Evolutionary conservation across 1,140 invertebrate genomes (phyloP).

Genomic region (Bombus superbus): DNA sequence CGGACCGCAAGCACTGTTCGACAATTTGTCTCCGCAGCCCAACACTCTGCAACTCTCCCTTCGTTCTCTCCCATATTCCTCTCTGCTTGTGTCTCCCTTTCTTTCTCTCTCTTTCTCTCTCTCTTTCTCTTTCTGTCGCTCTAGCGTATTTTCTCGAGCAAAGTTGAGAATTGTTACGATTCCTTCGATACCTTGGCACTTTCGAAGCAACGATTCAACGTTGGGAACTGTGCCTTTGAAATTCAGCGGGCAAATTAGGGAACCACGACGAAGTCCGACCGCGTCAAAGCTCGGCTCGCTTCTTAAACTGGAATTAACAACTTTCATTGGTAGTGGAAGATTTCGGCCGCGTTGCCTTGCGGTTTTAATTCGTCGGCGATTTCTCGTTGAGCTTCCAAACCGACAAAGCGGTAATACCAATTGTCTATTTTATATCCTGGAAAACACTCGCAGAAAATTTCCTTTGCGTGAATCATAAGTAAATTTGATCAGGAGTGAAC

Average conservation of each 20-base stretch:
- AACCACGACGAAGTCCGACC: slow-evolving; percentile 2
- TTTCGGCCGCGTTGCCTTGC: neutral
- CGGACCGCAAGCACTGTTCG: slow-evolving; percentile 77
- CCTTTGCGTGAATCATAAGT: neutral
- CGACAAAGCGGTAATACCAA: neutral
- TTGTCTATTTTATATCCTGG: neutral
- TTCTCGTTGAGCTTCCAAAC: neutral
- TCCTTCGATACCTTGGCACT: slow-evolving; percentile 33
- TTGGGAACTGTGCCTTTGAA: neutral
- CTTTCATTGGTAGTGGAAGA: neutral
- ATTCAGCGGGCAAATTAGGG: slow-evolving; percentile 17
- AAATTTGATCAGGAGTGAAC: neutral
- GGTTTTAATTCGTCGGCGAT: neutral
- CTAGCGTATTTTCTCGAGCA: neutral
- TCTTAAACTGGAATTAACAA: slow-evolving; percentile 32
- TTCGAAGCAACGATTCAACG: neutral
- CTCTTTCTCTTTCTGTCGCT: neutral
- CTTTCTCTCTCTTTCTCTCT: neutral
- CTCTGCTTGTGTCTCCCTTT: neutral
- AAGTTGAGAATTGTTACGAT: neutral
- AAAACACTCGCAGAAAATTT: neutral
- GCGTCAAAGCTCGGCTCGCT: slow-evolving; percentile 6
- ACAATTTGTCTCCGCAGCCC: slow-evolving; percentile 76
- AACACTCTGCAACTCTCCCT: slow-evolving; percentile 36
- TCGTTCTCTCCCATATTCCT: neutral